Evolutionary conservation across 2,888 invertebrate genomes (phyloP), one percentile per base, ranked within the genome.

Genomic region (Drosophila recens): DNA sequence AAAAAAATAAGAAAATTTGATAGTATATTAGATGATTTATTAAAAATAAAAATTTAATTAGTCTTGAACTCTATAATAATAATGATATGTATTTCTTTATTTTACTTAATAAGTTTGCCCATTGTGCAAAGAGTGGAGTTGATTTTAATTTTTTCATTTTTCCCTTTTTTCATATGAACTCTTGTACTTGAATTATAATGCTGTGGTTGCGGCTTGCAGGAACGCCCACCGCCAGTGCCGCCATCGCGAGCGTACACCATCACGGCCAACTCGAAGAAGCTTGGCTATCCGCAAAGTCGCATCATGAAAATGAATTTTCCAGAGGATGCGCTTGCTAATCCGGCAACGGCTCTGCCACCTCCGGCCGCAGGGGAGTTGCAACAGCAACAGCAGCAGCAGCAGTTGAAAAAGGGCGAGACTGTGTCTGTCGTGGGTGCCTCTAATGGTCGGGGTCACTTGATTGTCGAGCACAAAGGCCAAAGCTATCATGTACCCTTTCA

Each of bases 211-310:
- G 27, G 15, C 10, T 17, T 30, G 45, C 92, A 96, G 96, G 97
- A 98, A 93, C 94, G 97, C 72, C 97, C 98, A 38, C 98, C 98
- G 38, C 97, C 98, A 34, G 95, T 98, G 76, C 98, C 98, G 52
- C 97, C 97, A 36, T 96, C 97, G 88, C 95, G 98, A 83, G 95
- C 97, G 2, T 98, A 98, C 93, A 98, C 97, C 6, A 97, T 98
- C 67, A 94, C 96, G 33, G 97, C 97, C 85, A 97, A 97, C 92
- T 96, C 97, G 67, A 98, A 98, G 93, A 98, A 98, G 93, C 94
- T 98, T 79, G 96, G 97, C 84, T 98, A 98, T 94, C 98, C 98
- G 75, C 98, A 98, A 93, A 96, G 96, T 82, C 95, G 98, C 90
- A 94, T 97, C 67, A 97, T 98, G 96, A 97, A 97, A 93, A 96